phyloP scores from a whole-genome alignment of 2,113 vertebrate genomes.

The Suricata suricatta region DNA sequence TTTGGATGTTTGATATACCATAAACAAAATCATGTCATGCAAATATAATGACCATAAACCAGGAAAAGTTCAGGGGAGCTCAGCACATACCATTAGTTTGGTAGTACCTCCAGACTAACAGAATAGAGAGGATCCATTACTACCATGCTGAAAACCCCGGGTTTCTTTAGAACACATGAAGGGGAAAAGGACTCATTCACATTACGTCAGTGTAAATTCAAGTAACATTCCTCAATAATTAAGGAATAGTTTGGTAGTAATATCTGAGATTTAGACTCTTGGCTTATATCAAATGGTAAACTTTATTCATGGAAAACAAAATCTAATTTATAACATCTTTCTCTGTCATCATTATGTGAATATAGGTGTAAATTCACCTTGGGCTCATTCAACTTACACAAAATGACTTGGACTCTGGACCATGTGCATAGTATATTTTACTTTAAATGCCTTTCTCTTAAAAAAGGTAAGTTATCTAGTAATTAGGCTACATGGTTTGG shows the following conservation, averaged over 20 bases:
- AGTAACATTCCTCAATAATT: background rate
- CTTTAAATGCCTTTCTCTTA: slow-evolving; percentile 42
- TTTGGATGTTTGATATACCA: background rate
- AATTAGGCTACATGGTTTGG: background rate
- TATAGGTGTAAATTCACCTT: slow-evolving; percentile 48
- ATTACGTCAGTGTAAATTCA: slow-evolving; percentile 4
- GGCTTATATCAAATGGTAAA: slow-evolving; percentile 5
- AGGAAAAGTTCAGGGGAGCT: background rate
- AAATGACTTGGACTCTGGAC: background rate
- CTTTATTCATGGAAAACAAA: slow-evolving; percentile 63
- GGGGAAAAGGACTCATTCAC: background rate
- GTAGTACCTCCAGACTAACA: background rate
- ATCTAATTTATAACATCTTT: slow-evolving; percentile 47
- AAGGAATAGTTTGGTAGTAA: background rate
- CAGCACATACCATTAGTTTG: background rate
- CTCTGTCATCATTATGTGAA: slow-evolving; percentile 12
- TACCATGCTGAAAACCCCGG: background rate
- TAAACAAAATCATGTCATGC: background rate
- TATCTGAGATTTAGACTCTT: slow-evolving; percentile 29
- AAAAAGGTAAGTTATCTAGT: slow-evolving; percentile 34
- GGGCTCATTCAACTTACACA: slow-evolving; percentile 16
- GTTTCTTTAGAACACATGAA: background rate
- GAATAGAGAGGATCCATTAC: background rate
- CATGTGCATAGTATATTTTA: background rate
- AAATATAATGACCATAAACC: background rate